Conservation (phyloP, 2,113 vertebrate species). For the Paradoxurus hermaphroditus region DNA sequence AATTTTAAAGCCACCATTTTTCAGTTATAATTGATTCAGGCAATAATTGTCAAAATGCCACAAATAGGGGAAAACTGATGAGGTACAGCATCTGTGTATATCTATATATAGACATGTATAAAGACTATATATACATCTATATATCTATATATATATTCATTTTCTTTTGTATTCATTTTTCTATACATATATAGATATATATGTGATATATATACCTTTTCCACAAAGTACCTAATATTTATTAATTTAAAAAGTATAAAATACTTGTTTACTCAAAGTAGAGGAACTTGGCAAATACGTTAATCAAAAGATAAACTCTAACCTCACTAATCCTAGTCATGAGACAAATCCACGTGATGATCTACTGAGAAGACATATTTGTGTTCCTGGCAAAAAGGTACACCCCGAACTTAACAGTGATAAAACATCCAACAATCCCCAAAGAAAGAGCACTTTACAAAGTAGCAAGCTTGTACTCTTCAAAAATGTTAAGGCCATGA, state of each 20-base stretch:
- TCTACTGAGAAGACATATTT: neutral
- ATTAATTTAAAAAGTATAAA: neutral
- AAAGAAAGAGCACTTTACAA: neutral
- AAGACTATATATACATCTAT: too few relatives aligned
- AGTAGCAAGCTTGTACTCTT: neutral
- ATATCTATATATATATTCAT: too few relatives aligned
- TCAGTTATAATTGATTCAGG: neutral
- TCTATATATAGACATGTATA: too few relatives aligned
- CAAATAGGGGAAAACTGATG: neutral
- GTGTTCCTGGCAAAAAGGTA: neutral
- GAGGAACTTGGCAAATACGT: neutral
- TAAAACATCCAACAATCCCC: neutral
- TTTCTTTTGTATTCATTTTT: too few relatives aligned
- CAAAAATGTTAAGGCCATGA: neutral
- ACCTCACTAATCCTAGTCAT: neutral
- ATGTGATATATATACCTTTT: too few relatives aligned
- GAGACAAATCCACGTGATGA: neutral
- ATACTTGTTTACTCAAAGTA: neutral
- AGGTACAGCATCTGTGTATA: neutral
- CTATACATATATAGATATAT: neutral
- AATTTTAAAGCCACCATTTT: neutral
- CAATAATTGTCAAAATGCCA: neutral
- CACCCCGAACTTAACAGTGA: neutral
- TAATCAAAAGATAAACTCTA: neutral
- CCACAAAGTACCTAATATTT: neutral